Percentiles rank a stretch among this genome's conserved stretches.
Conservation (phyloP, 2,797 vertebrate species). For the Phoeniculus purpureus region DNA sequence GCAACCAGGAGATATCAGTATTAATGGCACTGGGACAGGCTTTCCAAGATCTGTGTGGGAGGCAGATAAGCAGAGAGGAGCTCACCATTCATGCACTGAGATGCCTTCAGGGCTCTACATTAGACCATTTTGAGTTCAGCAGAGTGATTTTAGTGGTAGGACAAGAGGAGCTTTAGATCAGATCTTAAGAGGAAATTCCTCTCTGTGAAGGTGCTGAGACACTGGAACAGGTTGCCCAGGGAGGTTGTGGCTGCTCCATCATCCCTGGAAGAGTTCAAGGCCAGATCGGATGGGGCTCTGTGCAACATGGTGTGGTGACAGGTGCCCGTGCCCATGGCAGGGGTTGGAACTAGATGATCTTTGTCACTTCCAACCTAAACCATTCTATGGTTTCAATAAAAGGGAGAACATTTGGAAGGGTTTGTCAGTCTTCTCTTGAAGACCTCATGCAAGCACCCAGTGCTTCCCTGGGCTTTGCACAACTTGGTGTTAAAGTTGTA, state of each 20-base stretch:
- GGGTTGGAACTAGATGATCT: too few relatives aligned
- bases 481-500: background rate
- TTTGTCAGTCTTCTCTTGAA: background rate
- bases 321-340: too few relatives aligned
- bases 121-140: background rate
- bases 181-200: too few relatives aligned
- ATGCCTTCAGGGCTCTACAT: background rate
- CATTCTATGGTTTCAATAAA: background rate
- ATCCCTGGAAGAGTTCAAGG: too few relatives aligned
- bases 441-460: background rate
- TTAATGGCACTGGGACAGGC: constrained; percentile 9
- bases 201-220: too few relatives aligned
- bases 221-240: too few relatives aligned
- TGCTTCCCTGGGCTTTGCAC: background rate
- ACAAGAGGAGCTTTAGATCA: too few relatives aligned
- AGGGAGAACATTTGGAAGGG: background rate
- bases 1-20: constrained; percentile 2
- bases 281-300: too few relatives aligned
- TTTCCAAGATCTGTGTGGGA: background rate
- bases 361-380: too few relatives aligned
- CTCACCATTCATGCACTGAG: background rate
- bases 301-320: too few relatives aligned
- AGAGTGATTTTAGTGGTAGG: background rate
- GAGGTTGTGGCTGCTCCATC: too few relatives aligned
- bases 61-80: background rate